Conservation (phyloP, 2,113 vertebrate species). For the Ellobius talpinus region DNA sequence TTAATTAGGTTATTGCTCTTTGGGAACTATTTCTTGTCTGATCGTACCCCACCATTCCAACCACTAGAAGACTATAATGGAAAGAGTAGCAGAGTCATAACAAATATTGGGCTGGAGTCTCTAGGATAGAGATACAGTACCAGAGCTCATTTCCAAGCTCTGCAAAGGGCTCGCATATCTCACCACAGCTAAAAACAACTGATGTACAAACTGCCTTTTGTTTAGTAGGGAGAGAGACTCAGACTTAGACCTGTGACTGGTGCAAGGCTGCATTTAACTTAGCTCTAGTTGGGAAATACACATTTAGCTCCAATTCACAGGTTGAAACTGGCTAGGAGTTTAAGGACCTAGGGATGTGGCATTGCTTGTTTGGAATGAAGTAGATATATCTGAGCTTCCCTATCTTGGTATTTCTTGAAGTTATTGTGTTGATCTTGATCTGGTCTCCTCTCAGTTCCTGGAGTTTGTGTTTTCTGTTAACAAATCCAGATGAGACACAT, state of each 20-base stretch:
- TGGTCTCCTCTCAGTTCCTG: neutral
- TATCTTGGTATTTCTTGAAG: neutral
- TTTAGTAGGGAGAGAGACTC: constrained; percentile 20
- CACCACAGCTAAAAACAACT: neutral
- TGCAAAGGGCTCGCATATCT: no score
- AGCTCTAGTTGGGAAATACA: neutral
- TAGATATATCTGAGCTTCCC: neutral
- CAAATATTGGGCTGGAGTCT: neutral
- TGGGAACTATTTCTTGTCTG: neutral
- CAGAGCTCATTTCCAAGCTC: neutral
- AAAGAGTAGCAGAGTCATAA: neutral
- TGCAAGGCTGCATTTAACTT: neutral
- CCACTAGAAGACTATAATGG: neutral
- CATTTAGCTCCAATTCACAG: neutral
- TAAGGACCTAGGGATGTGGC: neutral
- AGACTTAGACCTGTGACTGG: neutral
- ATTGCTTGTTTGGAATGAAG: neutral
- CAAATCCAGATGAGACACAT: neutral
- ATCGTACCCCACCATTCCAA: neutral
- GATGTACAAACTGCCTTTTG: neutral
- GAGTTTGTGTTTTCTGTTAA: neutral
- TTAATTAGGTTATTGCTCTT: neutral
- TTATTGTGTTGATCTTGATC: neutral
- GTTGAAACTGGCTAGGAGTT: neutral
- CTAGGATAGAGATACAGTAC: neutral